Percentiles rank a stretch among this genome's conserved stretches.
Conservation (phyloP, 2,888 invertebrate genomes). For the Peribatodes rhomboidaria region DNA sequence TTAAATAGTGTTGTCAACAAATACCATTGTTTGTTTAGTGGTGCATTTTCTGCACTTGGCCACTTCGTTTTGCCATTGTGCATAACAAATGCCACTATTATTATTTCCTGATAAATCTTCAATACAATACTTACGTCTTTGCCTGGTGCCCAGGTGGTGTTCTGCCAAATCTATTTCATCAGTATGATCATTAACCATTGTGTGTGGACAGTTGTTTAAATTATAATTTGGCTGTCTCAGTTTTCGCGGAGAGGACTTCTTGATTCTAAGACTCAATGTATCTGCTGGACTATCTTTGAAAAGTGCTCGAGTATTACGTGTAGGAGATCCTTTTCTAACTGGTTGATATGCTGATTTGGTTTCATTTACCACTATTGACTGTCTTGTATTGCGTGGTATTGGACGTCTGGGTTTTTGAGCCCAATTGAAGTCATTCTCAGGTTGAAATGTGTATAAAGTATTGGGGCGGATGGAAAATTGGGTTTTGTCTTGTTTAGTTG, state of each 20-base stretch:
- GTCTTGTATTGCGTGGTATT: constrained; percentile 55
- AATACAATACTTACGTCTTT: constrained; percentile 65
- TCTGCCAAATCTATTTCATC: constrained; percentile 51
- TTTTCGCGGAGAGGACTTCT: constrained; percentile 53
- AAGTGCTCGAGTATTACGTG: constrained; percentile 47
- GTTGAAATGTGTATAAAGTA: constrained; percentile 11
- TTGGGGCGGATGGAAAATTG: constrained; percentile 47
- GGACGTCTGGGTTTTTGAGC: constrained; percentile 56
- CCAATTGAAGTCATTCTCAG: constrained; percentile 52
- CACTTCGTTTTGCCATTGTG: too few species aligned
- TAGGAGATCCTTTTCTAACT: constrained; percentile 55
- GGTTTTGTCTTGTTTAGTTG: constrained; percentile 55
- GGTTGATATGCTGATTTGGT: constrained; percentile 54
- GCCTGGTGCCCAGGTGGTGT: constrained; percentile 58
- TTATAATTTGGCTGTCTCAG: constrained; percentile 55
- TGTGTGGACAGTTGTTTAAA: constrained; percentile 65
- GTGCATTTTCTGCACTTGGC: too few species aligned
- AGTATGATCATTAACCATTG: constrained; percentile 63
- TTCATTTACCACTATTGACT: constrained; percentile 56
- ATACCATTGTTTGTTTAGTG: too few species aligned
- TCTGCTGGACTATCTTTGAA: constrained; percentile 53
- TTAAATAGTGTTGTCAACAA: too few species aligned
- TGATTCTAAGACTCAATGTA: constrained; percentile 39
- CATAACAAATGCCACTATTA: too few species aligned
- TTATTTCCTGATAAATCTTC: too few species aligned